Base-by-base conservation (phyloP, 1,140 invertebrate genomes). In the Gonatopus flavifemur region DNA sequence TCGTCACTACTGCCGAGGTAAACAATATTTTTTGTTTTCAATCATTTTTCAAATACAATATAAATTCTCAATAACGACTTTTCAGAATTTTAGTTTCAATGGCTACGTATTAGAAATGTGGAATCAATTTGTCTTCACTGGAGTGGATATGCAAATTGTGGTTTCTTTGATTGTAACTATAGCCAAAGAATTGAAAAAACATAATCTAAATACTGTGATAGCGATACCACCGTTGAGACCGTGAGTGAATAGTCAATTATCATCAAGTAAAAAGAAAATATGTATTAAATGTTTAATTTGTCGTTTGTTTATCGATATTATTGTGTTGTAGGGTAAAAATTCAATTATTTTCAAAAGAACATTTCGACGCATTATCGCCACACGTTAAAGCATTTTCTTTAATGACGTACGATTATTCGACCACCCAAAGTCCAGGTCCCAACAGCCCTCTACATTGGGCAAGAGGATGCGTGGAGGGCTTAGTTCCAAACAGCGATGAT, bases 351-450 rank as follows among this genome's bases (percentile, higher is more conserved):
- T 81, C 81, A 19, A 80, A 85, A 50, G 77, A 88, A 49, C 84
- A 94, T 57, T 93, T 94, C 76, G 84, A 90, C 60, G 80, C 82
- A 32, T 80, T 97, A 10, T 84, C 86, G 58, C 82, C 87, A 21
- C 79, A 88, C 72, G 82, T 97, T 2, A 87, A 88, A 65, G 88
- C 84, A 41, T 94, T 97, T 69, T 95, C 92, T 31, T 79, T 98
- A 1, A 96, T 96, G 93, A 96, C 93, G 1, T 98, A 98, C 74
- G 95, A 98, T 73, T 97, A 86, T 75, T 95, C 93, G 19, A 90
- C 76, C 76, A 79, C 88, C 9, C 85, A 90, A 68, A 84, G 85
- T 62, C 90, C 91, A 53, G 91, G 90, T 46, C 92, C 94, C 3
- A 97, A 96, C 78, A 88, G 91, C 58, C 94, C 94, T 0, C 49